A percentile compares a stretch with the other conserved stretches of the same genome.
Evolutionary conservation across 2,888 invertebrate species (phyloP).

Genomic region (Heterodera filipjevi): DNA sequence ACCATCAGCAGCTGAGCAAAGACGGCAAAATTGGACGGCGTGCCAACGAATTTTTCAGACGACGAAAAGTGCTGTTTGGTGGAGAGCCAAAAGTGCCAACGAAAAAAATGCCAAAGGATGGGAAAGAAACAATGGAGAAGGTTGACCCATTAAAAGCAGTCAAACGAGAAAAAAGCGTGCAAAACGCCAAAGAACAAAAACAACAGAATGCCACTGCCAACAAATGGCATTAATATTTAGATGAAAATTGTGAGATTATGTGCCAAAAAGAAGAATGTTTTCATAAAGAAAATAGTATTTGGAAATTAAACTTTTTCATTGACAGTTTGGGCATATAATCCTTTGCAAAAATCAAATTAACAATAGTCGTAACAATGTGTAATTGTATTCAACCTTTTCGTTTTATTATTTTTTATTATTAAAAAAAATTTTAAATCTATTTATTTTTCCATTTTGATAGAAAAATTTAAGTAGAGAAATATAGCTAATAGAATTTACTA

Average conservation of each 20-base stretch:
- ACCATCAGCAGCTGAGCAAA: neutral
- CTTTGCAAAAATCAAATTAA: neutral
- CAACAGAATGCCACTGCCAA: neutral
- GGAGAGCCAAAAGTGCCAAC: neutral
- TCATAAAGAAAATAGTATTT: too few species aligned
- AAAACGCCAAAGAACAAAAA: neutral
- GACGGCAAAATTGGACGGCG: conserved; percentile 10
- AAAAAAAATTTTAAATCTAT: too few species aligned
- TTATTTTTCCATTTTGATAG: neutral
- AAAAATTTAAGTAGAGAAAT: too few species aligned
- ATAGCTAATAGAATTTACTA: too few species aligned
- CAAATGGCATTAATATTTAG: neutral
- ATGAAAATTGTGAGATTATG: too few species aligned
- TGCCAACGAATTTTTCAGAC: neutral
- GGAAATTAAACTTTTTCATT: too few species aligned
- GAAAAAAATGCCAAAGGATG: conserved; percentile 2
- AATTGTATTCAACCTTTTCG: too few species aligned
- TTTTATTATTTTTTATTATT: too few species aligned
- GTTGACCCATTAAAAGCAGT: neutral
- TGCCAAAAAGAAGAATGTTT: too few species aligned
- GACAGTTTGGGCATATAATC: too few species aligned
- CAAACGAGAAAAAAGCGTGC: neutral
- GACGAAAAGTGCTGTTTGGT: neutral
- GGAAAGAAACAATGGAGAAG: neutral
- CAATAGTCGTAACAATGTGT: too few species aligned